Percentiles rank a stretch among this genome's conserved stretches.
Conservation (phyloP, 2,888 invertebrate genomes). For the Eledone cirrhosa region DNA sequence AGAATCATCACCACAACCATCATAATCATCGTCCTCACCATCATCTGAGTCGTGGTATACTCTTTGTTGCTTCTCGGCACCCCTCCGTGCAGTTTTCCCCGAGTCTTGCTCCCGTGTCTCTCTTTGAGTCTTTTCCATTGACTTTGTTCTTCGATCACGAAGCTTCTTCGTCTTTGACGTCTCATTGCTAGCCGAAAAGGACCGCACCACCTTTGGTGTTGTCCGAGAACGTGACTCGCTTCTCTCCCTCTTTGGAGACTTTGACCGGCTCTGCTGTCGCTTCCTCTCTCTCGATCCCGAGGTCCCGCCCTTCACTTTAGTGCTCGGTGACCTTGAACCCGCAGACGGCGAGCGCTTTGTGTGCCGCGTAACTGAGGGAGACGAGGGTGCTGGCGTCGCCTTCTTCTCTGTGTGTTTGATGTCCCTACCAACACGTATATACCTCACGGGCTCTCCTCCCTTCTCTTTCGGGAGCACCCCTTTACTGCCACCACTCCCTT, state of each 20-base stretch:
- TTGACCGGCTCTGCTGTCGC: too few species aligned
- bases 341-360: not conserved
- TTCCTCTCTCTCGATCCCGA: too few species aligned
- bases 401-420: slow-evolving; percentile 4
- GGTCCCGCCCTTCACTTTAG: too few species aligned
- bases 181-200: not conserved
- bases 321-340: not conserved
- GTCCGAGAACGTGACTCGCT: not conserved
- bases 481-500: not conserved
- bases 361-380: not conserved
- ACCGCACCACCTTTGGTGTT: slow-evolving; percentile 5
- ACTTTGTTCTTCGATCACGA: not conserved
- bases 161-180: not conserved
- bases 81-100: not conserved
- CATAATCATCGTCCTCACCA: not conserved
- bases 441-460: not conserved
- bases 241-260: not conserved
- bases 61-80: not conserved
- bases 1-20: too few species aligned
- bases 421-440: slow-evolving; percentile 1
- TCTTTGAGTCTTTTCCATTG: not conserved
- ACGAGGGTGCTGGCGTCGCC: not conserved
- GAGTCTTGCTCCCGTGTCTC: not conserved
- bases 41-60: not conserved
- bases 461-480: not conserved